Conservation (phyloP, 2,888 invertebrate genomes). For the Opisthograptis luteolata region DNA sequence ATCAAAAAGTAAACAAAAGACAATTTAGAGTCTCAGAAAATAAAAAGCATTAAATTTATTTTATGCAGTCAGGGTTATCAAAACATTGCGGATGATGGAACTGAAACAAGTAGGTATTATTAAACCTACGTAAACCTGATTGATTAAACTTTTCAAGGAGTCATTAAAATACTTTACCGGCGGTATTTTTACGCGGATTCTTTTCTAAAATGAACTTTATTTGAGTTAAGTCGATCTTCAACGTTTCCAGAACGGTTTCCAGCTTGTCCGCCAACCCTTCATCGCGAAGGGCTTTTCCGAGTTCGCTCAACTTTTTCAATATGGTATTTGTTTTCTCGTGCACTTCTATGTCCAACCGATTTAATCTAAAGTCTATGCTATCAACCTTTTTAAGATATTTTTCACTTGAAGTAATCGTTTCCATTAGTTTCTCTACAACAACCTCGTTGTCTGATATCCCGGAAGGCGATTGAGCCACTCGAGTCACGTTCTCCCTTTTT, state of each 20-base stretch:
- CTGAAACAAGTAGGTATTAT: too few species aligned
- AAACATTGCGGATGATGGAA: too few species aligned
- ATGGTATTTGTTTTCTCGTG: constrained; percentile 74
- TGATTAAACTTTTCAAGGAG: too few species aligned
- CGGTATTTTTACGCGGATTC: constrained; percentile 26
- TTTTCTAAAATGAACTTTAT: constrained; percentile 59
- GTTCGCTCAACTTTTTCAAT: constrained; percentile 61
- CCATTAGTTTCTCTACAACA: constrained; percentile 71
- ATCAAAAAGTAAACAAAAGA: too few species aligned
- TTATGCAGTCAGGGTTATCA: too few species aligned
- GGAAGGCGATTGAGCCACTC: constrained; percentile 48
- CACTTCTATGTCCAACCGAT: constrained; percentile 73
- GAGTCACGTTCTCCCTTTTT: constrained; percentile 59
- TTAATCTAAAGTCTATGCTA: constrained; percentile 71
- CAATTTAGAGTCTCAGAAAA: too few species aligned
- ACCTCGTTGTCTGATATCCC: constrained; percentile 58
- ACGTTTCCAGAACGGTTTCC: constrained; percentile 47
- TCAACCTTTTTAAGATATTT: constrained; percentile 78
- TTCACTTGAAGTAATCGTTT: constrained; percentile 71
- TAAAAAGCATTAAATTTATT: background rate
- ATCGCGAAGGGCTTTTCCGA: constrained; percentile 46
- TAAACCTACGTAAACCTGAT: too few species aligned
- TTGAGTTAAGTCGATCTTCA: constrained; percentile 56
- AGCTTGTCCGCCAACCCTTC: constrained; percentile 50
- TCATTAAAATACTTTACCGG: constrained; percentile 33